Evolutionary conservation across 1,140 invertebrate species (phyloP), one percentile per base, ranked within the genome.

Genomic region (Pseudomyrmex pallidus): DNA sequence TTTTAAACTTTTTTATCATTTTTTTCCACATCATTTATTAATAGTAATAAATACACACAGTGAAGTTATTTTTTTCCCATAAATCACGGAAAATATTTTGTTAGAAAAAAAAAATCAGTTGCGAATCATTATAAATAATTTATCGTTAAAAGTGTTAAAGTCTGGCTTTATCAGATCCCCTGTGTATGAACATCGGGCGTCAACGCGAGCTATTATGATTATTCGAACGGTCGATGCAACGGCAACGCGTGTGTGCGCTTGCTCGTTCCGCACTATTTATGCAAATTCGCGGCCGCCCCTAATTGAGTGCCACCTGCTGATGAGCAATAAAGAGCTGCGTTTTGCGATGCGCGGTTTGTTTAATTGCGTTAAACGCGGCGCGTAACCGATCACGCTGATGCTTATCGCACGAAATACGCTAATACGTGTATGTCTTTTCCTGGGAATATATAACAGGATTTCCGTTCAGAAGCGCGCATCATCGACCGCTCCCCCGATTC

Each of bases 221-320:
- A 74, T 56, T 66, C 61, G 61, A 67, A 78, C 80, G 56, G 73
- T 52, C 80, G 85, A 61, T 73, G 62, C 44, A 17, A 20, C n/a
- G 22, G 73, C 72, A 22, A 78, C 52, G 68, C 25, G 35, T 35
- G 25, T 10, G 54, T 22, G 68, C 83, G 77, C 61, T 35, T n/a
- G 73, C 83, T 74, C 87, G 77, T 85, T 87, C 25, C 57, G 67
- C 85, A 52, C 86, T 87, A 91, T 91, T 91, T 90, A 90, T 90
- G 89, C 86, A 91, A 91, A 91, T 91, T 87, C 85, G 82, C 62
- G 82, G 77, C 67, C 72, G 78, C 68, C 84, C 82, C 64, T 87
- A 88, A 89, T 90, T 86, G 84, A 89, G 90, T 90, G 72, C 57
- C 61, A 68, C 63, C 85, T 74, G 87, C 85, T 84, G 74, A 78